Conservation (phyloP, 2,113 vertebrate species). For the Trichechus manatus region DNA sequence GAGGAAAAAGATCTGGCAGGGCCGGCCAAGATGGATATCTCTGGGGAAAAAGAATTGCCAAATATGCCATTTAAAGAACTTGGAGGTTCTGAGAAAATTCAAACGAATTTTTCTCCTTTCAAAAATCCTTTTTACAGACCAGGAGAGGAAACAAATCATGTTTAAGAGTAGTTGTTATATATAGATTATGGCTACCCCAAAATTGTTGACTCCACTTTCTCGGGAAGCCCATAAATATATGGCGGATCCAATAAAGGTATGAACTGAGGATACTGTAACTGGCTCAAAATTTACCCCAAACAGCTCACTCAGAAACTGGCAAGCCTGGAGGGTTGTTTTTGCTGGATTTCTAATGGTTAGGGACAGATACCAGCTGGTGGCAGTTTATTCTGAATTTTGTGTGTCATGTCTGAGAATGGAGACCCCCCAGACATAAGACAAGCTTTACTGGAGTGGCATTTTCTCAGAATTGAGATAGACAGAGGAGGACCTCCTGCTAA, state of each 20-base stretch:
- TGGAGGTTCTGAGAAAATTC: conserved; percentile 66
- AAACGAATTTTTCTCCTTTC: conserved; percentile 65
- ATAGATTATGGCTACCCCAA: conserved; percentile 52
- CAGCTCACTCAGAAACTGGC: neutral
- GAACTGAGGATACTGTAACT: conserved; percentile 7
- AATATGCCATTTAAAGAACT: conserved; percentile 74
- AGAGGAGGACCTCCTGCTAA: neutral
- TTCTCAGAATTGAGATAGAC: conserved; percentile 10
- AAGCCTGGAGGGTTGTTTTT: neutral
- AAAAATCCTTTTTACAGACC: conserved; percentile 61
- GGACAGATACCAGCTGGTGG: neutral
- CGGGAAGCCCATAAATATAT: conserved; percentile 71
- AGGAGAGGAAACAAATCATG: conserved; percentile 69
- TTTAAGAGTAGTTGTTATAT: conserved; percentile 63
- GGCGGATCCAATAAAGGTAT: conserved; percentile 51
- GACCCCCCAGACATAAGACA: neutral
- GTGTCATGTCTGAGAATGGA: conserved; percentile 32
- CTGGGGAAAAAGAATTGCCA: conserved; percentile 66
- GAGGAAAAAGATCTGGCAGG: conserved; percentile 38
- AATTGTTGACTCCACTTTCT: conserved; percentile 66
- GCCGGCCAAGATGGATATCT: conserved; percentile 53
- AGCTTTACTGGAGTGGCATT: neutral
- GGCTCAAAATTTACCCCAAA: conserved; percentile 45
- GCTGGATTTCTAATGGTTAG: conserved; percentile 38
- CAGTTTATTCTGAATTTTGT: conserved; percentile 22